Base-by-base conservation (phyloP, 2,888 invertebrate species). In the Erebia ligea region DNA sequence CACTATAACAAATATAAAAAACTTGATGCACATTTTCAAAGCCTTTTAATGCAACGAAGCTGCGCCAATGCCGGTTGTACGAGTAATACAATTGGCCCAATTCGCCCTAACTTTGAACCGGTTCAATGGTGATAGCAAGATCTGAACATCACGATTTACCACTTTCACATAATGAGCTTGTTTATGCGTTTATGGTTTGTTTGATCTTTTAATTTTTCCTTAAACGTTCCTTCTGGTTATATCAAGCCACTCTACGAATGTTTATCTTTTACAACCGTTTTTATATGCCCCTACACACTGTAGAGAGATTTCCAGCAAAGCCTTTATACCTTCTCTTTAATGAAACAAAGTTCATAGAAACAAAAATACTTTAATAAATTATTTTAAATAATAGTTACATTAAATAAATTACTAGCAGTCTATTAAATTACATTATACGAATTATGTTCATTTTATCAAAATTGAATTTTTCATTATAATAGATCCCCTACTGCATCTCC, bases 401-500 rank as follows among this genome's bases (percentile, higher is more conserved):
- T 61, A 69, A 69, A 69, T 69, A 58, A 67, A 59, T 68, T 45
- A 57, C 19, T 48, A 34, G 42, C 25, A 65, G 54, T 34, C 54
- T 56, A 54, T 57, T 5, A 2, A 8, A 34, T n/a, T 40, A 19
- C 10, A 65, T 56, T 10, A 0, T 1, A 54, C 5, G 8, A 25
- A 25, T 25, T 3, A 2, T 19, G 17, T 34, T 21, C 8, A 34
- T 50, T 10, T 69, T 15, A 5, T 54, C 17, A 54, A 73, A 76
- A 54, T 82, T 70, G 19, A 78, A 72, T 62, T 74, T 76, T 75
- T 72, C 86, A 86, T 66, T 84, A 89, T 52, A 93, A 85, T 52
- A 91, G 81, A 69, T 86, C 90, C 52, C 90, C 93, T 48, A 93
- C 78, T 1, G 88, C 93, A 74, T 92, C 90, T 15, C 92, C 92